These are phyloP conservation scores for Planiliza haematocheilus DNA, from an alignment of 2,113 vertebrate species.

Conservation along the genomic window DNA sequence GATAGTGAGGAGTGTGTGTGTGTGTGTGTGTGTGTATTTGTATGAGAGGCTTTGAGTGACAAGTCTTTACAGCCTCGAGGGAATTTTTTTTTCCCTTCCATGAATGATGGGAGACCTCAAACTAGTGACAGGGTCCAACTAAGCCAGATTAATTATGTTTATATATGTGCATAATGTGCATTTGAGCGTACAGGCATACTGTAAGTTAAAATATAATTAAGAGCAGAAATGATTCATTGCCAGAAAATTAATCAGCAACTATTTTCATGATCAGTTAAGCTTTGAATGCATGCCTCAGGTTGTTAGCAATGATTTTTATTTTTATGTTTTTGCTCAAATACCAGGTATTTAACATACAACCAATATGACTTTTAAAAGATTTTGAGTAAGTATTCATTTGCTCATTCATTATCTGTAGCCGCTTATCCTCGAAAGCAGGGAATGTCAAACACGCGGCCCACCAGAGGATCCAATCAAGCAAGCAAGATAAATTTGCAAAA, in stretches of 20 bases:
- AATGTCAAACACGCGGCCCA: no score
- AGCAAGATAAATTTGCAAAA: no score
- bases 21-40: constrained; percentile 2
- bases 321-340: neutral
- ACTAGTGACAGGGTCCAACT: neutral
- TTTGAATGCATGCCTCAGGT: no score
- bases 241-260: neutral
- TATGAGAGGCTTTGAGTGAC: constrained; percentile 29
- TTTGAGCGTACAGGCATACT: constrained; percentile 2
- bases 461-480: no score
- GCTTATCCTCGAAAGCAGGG: no score
- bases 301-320: neutral
- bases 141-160: constrained; percentile 18
- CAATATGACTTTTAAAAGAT: no score
- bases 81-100: constrained; percentile 9
- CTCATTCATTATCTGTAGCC: no score
- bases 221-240: neutral
- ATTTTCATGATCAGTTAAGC: neutral
- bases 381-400: no score
- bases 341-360: no score
- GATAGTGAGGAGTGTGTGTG: neutral
- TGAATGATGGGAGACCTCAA: constrained; percentile 27
- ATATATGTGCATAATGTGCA: constrained; percentile 27
- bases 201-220: neutral
- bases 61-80: constrained; percentile 8